Percentiles rank a stretch among this genome's conserved stretches.
Conservation (phyloP, 2,113 vertebrate species). For the zebrafish (Danio rerio) region GRCz12tu NC_133183.1:35417501-35418000, state of each 20-base stretch:
- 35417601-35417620: conserved; percentile 85
- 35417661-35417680: conserved; percentile 90
- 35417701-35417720: conserved; percentile 74
- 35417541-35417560: conserved; percentile 82
- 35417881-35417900: neutral
- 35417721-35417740: conserved; percentile 53
- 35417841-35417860: neutral
- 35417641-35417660: conserved; percentile 80
- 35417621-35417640: conserved; percentile 77
- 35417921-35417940: no score
- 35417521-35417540: conserved; percentile 84
- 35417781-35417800: conserved; percentile 7
- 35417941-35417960: no score
- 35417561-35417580: conserved; percentile 82
- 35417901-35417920: neutral
- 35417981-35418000: no score
- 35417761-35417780: neutral
- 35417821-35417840: neutral
- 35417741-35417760: neutral
- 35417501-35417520: conserved; percentile 16
- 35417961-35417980: no score
- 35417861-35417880: neutral
- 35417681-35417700: conserved; percentile 66
- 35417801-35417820: neutral
- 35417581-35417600: conserved; percentile 86